These are phyloP conservation scores for Porites lutea DNA, from an alignment of 64 coral and sea anemone species.

Conservation along the genomic window DNA sequence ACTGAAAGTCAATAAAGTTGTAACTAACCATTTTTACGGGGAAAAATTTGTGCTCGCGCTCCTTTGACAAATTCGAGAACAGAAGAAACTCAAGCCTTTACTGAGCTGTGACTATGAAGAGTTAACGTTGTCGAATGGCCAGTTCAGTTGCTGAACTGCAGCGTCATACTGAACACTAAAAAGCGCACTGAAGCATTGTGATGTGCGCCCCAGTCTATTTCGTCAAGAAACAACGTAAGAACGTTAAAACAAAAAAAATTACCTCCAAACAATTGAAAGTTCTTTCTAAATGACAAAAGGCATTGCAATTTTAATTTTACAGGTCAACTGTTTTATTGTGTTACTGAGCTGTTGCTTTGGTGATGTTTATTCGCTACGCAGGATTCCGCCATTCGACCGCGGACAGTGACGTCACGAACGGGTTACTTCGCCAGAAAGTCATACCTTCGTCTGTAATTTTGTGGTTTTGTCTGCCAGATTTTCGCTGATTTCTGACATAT, in stretches of 20 bases:
- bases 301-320: neutral
- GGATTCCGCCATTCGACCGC: neutral
- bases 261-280: no score
- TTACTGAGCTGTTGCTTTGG: neutral
- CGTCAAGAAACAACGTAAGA: neutral
- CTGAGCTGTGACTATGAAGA: no score
- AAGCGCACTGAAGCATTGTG: no score
- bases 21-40: no score
- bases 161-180: no score
- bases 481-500: neutral
- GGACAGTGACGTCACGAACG: conserved; percentile 10
- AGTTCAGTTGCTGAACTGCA: no score
- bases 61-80: no score
- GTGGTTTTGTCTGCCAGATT: neutral
- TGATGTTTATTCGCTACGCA: conserved; percentile 45
- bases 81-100: no score
- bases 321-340: neutral
- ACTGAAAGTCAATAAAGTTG: no score
- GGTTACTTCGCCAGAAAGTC: neutral
- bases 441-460: neutral
- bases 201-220: no score
- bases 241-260: neutral
- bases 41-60: no score
- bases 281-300: neutral
- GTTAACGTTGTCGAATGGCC: no score